These are phyloP conservation scores for Tetheella fluctuosa DNA, from an alignment of 2,888 invertebrate genomes.

Conservation along the genomic window DNA sequence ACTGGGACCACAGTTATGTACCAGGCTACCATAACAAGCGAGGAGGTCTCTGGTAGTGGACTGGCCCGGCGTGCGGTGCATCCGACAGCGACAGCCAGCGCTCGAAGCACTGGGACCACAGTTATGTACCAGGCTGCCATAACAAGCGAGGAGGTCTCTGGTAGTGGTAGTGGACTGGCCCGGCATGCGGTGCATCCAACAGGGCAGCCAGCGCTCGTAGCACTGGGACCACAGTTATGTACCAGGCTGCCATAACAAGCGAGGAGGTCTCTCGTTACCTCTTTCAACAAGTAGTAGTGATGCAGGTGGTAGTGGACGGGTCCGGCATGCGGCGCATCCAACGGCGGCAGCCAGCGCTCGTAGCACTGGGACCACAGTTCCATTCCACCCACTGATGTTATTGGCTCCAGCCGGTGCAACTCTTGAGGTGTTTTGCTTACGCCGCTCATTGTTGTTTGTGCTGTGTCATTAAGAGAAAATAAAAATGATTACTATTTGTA, in stretches of 20 bases:
- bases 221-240: too few relatives aligned
- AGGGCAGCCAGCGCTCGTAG: too few relatives aligned
- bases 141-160: too few relatives aligned
- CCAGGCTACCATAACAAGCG: conserved; percentile 11
- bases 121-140: too few relatives aligned
- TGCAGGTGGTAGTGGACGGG: conserved; percentile 73
- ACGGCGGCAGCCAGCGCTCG: conserved; percentile 93
- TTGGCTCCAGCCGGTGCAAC: conserved; percentile 64
- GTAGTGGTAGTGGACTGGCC: too few relatives aligned
- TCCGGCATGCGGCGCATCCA: conserved; percentile 90
- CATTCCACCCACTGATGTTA: conserved; percentile 82
- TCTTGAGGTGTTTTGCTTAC: conserved; percentile 21
- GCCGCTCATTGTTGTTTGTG: conserved; percentile 33
- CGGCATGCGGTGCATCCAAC: too few relatives aligned
- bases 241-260: background rate
- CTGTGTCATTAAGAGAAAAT: conserved; percentile 29
- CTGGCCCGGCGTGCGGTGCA: too few relatives aligned
- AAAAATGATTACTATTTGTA: background rate
- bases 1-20: conserved; percentile 16
- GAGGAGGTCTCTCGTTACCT: background rate
- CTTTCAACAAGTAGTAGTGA: conserved; percentile 13
- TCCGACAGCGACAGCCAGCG: too few relatives aligned
- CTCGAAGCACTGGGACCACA: too few relatives aligned
- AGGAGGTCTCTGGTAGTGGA: too few relatives aligned
- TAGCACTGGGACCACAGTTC: conserved; percentile 95